Percentiles rank a stretch among this genome's conserved stretches.
phyloP scores from a whole-genome alignment of 2,888 invertebrate species.

The Augiades crinisus region DNA sequence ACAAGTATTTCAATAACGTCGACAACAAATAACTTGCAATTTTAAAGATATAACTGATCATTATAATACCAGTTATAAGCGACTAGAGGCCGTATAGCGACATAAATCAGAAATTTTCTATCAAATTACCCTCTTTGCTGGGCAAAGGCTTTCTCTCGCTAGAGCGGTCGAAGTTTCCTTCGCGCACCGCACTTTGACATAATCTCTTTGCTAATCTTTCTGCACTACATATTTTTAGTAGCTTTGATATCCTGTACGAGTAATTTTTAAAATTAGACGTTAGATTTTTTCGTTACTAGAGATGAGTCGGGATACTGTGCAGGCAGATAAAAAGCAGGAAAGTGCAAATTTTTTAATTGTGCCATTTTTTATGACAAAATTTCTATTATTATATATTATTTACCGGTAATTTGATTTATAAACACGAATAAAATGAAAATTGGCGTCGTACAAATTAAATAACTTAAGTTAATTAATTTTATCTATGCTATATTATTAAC shows the following conservation, averaged over 20 bases:
- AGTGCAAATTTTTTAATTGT: background rate
- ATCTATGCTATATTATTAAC: no score
- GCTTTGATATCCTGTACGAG: slow-evolving; percentile 5
- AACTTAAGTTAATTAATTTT: no score
- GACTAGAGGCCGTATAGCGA: slow-evolving; percentile 4
- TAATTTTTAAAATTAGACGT: background rate
- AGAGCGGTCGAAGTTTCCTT: slow-evolving; percentile 11
- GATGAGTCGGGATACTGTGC: no score
- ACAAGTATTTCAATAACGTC: background rate
- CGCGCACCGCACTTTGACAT: slow-evolving; percentile 9
- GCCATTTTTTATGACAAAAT: no score
- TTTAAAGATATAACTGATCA: background rate
- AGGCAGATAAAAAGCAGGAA: background rate
- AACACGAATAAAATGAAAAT: no score
- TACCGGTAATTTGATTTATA: no score
- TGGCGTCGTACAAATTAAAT: no score
- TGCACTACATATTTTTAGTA: slow-evolving; percentile 3
- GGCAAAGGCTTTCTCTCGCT: slow-evolving; percentile 17
- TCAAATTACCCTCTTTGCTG: slow-evolving; percentile 16
- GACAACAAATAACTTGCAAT: background rate
- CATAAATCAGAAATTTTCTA: slow-evolving; percentile 22
- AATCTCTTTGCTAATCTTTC: slow-evolving; percentile 16
- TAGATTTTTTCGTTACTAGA: no score
- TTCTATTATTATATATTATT: no score
- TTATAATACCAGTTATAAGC: slow-evolving; percentile 3